Base-by-base conservation (phyloP, 2,113 vertebrate genomes). In the Bos indicus region DNA sequence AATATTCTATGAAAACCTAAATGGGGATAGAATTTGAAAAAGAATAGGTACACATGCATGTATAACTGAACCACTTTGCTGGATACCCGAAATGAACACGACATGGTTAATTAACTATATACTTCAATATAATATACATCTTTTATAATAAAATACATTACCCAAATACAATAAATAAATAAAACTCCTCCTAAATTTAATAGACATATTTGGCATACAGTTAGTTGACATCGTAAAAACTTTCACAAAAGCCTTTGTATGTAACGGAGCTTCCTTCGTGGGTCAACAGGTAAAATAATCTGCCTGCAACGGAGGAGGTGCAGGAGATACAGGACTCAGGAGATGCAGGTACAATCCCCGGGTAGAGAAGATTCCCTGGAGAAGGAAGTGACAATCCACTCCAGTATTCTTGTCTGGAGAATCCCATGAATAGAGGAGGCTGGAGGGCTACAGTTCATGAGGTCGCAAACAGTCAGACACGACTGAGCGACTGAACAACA, bases 401-500 rank as follows among this genome's bases (percentile, higher is more conserved):
- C 23, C 71, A 26, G 40, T 14, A 77, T 26, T 43, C 23, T 77
- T 26, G 23, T 7, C 36, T 77, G 36, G 71, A 77, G 11, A 43
- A 43, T 26, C 23, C 71, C 23, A 26, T 26, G 23, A 7, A 77
- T 7, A 26, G 23, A 43, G 71, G 71, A 43, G 6, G 36, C 36
- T 77, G 23, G 11, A 14, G 12, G 71, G 71, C 71, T 26, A 26
- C 12, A 26, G 71, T 26, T 14, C 71, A 26, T 43, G 71, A 43
- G 36, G 12, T 43, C 21, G 0, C 36, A 43, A 40, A 71, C 23
- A 77, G 71, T 77, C 6, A 23, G 71, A 14, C 40, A 26, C 3
- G 12, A 15, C 71, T 26, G 6, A 77, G 23, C 2, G 0, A 26
- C 36, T 43, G 7, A 74, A 3, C 12, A 43, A 12, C 2, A 23